Evolutionary conservation across 2,113 vertebrate species (phyloP).

Genomic region (Fregata magnificens): DNA sequence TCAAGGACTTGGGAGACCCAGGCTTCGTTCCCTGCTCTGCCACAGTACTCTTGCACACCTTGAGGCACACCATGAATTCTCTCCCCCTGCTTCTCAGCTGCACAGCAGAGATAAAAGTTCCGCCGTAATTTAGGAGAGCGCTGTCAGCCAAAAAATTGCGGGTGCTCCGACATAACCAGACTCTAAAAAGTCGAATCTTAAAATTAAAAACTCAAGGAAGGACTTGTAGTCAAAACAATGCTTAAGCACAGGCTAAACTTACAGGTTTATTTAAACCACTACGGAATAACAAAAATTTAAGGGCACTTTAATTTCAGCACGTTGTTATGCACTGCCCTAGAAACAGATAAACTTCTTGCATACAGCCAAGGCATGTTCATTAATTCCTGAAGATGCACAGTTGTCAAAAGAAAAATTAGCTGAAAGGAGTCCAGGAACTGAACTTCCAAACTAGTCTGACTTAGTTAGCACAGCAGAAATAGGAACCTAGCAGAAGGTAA

Average conservation of each 20-base stretch:
- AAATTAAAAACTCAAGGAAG: not conserved
- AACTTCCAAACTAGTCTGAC: not conserved
- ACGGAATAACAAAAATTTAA: not conserved
- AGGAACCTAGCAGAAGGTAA: not conserved
- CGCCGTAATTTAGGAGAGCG: not conserved
- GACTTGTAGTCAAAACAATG: not conserved
- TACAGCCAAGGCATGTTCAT: not conserved
- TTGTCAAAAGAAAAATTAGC: not conserved
- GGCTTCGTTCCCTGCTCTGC: not conserved
- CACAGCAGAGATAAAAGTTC: constrained; percentile 22
- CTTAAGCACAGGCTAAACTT: not conserved
- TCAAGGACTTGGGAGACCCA: not conserved
- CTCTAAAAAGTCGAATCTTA: not conserved
- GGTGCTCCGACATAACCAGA: not conserved
- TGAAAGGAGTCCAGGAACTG: not conserved
- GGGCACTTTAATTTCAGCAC: not conserved
- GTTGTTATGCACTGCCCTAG: not conserved
- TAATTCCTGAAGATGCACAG: not conserved
- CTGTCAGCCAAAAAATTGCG: not conserved
- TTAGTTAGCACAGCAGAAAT: not conserved
- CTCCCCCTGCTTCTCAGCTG: not conserved
- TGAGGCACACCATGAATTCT: not conserved
- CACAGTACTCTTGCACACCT: not conserved
- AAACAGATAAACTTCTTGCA: not conserved
- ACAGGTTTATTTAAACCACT: not conserved